Evolutionary conservation across 1,140 invertebrate genomes (phyloP).

Genomic region (Cherax quadricarinatus): DNA sequence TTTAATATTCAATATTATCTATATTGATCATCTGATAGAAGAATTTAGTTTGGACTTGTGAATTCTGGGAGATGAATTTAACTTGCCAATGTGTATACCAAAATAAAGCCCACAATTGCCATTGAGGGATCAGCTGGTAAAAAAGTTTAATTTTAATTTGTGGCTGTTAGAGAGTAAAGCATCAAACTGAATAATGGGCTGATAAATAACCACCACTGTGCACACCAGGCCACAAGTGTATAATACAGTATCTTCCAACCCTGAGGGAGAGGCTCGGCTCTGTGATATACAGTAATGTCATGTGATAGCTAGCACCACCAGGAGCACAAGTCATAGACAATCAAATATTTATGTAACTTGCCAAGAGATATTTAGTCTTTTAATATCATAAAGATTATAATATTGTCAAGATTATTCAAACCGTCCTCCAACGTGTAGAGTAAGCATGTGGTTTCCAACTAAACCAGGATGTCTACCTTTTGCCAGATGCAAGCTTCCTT

Average conservation of each 20-base stretch:
- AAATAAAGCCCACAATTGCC: neutral
- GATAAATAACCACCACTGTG: no score
- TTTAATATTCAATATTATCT: neutral
- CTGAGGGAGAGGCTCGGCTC: constrained; percentile 10
- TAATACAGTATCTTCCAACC: neutral
- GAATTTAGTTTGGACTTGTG: no score
- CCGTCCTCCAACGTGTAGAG: neutral
- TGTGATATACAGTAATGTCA: constrained; percentile 17
- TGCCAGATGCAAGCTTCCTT: no score
- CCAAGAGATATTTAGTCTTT: neutral
- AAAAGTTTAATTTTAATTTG: neutral
- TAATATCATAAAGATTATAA: neutral
- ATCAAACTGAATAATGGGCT: no score
- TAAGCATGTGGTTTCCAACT: neutral
- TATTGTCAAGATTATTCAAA: neutral
- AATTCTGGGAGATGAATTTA: no score
- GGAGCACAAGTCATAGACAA: constrained; percentile 39
- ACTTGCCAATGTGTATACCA: no score
- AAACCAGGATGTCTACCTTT: no score
- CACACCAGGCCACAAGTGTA: neutral
- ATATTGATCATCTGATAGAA: no score
- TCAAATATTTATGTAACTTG: neutral
- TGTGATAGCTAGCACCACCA: constrained; percentile 21
- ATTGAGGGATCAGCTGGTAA: neutral
- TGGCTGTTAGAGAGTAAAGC: no score